phyloP scores from a whole-genome alignment of 1,140 invertebrate genomes.

The Scaptomyza montana region DNA sequence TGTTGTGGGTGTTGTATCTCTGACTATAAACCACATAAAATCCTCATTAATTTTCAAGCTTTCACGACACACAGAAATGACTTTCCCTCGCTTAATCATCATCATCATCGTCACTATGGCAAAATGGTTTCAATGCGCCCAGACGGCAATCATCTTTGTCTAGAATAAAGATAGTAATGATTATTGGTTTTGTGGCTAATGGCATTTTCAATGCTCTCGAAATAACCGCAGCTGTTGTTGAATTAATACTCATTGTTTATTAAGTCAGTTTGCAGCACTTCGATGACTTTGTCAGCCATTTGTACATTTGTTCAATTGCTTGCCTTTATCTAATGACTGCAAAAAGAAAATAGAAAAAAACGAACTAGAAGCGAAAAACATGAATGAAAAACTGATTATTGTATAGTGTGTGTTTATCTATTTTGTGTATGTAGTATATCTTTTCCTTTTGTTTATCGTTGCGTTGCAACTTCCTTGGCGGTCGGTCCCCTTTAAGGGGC shows the following conservation, averaged over 20 bases:
- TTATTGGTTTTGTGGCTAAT: conserved; percentile 36
- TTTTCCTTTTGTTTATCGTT: conserved; percentile 62
- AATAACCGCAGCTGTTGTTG: conserved; percentile 47
- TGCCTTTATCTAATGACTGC: conserved; percentile 46
- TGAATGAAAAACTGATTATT: conserved; percentile 17
- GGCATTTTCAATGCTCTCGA: conserved; percentile 53
- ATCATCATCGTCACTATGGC: conserved; percentile 32
- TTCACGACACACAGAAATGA: conserved; percentile 49
- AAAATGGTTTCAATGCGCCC: conserved; percentile 17
- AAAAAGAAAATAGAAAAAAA: conserved; percentile 1
- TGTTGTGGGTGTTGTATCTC: conserved; percentile 43
- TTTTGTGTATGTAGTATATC: conserved; percentile 48
- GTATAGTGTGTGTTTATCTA: conserved; percentile 42
- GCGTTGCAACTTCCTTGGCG: conserved; percentile 61
- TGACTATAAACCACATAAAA: conserved; percentile 56
- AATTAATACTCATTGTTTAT: conserved; percentile 37
- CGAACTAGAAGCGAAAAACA: conserved; percentile 1
- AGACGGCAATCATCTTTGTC: conserved; percentile 21
- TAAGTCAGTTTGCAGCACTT: conserved; percentile 26
- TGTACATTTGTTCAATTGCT: conserved; percentile 27
- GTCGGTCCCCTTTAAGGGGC: conserved; percentile 19
- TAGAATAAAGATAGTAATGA: conserved; percentile 34
- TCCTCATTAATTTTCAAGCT: conserved; percentile 68
- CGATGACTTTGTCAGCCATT: conserved; percentile 47
- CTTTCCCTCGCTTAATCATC: conserved; percentile 71